Evolutionary conservation across 2,888 invertebrate species (phyloP), one percentile per base, ranked within the genome.

Genomic region (Ferdinandea cuprea): DNA sequence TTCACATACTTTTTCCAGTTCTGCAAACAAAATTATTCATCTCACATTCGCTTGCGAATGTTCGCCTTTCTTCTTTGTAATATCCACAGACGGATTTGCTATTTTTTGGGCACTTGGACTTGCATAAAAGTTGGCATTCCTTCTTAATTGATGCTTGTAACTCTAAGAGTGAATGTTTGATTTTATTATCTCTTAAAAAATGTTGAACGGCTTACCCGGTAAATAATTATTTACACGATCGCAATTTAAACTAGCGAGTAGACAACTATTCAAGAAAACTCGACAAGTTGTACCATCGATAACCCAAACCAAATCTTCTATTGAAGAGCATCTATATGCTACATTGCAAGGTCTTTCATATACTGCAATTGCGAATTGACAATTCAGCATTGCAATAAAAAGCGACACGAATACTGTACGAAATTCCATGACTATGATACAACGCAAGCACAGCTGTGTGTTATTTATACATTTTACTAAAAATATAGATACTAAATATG

Each of bases 211-310:
- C 13, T 59, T 50, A 78, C 83, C 21, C 21, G 50, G 25, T 59
- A 13, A 8, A 21, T 61, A 25, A n/a, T 28, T 35, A 25, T 66
- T 69, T n/a, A 30, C 5, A 5, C 58, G 44, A 5, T 65, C 35
- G 17, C 86, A 86, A 42, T 86, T 86, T 8, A 32, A 58, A 35
- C 80, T 68, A 11, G 50, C 35, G 37, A 86, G 40, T 5, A 68
- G 19, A 17, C 86, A 86, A 6, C 32, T 35, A 46, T 86, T 86
- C 3, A 48, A 61, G 44, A 86, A 63, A 6, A 68, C 68, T n/a
- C 46, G 61, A 68, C 86, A 86, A 5, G 40, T 25, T n/a, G 32
- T 21, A 1, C 54, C 74, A 48, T 85, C 84, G n/a, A 73, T 74
- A 13, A 85, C 80, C 81, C 81, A 86, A 5, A 85, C 48, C 15